These are phyloP conservation scores for Nineta flava DNA, from an alignment of 2,888 invertebrate species.

Conservation along the genomic window DNA sequence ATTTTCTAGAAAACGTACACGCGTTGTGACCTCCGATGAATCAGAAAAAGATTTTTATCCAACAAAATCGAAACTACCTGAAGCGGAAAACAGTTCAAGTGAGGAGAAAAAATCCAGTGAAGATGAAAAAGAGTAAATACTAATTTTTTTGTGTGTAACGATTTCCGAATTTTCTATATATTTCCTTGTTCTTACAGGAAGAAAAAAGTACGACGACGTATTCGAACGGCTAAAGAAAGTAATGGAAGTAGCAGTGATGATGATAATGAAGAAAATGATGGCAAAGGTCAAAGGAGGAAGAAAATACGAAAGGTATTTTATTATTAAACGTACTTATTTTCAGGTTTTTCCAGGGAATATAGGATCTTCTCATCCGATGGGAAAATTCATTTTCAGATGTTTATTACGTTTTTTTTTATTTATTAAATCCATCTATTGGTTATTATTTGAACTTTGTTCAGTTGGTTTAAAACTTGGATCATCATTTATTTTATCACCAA, in stretches of 20 bases:
- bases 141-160: not conserved
- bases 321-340: too few species aligned
- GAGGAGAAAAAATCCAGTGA: not conserved
- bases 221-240: slow-evolving; percentile 18
- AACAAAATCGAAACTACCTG: not conserved
- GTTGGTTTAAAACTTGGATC: too few species aligned
- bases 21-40: slow-evolving; percentile 5
- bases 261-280: slow-evolving; percentile 13
- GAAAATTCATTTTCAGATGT: too few species aligned
- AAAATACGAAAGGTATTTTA: slow-evolving; percentile 33
- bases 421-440: too few species aligned
- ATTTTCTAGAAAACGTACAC: slow-evolving; percentile 19
- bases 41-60: not conserved
- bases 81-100: not conserved
- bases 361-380: too few species aligned
- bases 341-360: too few species aligned
- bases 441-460: too few species aligned
- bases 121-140: not conserved
- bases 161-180: too few species aligned
- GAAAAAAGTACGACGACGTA: slow-evolving; percentile 17
- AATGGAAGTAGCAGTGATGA: slow-evolving; percentile 14
- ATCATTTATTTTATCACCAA: too few species aligned
- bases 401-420: too few species aligned
- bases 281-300: slow-evolving; percentile 28
- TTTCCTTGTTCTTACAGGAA: slow-evolving; percentile 7